A percentile compares a stretch with the other conserved stretches of the same genome.
These are phyloP conservation scores for Cacatua alba DNA, from an alignment of 2,113 vertebrate species.

Conservation along the genomic window DNA sequence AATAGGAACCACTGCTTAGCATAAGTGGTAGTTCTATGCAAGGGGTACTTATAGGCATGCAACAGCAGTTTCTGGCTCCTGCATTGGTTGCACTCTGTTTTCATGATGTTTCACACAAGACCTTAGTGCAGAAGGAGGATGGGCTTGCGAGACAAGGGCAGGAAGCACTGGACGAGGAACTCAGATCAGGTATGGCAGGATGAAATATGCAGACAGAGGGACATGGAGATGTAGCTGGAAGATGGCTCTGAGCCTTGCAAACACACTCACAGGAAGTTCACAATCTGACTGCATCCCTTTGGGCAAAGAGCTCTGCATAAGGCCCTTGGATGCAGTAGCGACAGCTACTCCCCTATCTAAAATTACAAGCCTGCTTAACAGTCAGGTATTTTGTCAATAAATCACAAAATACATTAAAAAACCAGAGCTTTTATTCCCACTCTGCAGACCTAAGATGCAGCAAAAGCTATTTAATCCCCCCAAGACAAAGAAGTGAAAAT, in stretches of 20 bases:
- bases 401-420: neutral
- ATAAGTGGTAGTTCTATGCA: neutral
- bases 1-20: neutral
- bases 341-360: neutral
- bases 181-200: fast-evolving
- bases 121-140: neutral
- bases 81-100: neutral
- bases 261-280: neutral
- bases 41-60: neutral
- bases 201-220: neutral
- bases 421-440: neutral
- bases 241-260: neutral
- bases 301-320: neutral
- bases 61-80: neutral
- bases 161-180: neutral
- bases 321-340: neutral
- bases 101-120: neutral
- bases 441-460: neutral
- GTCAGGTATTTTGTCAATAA: neutral
- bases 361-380: neutral
- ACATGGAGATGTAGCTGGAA: neutral
- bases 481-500: neutral
- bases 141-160: neutral
- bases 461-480: neutral
- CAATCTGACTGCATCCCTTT: neutral